These are phyloP conservation scores for Karalla daura DNA, from an alignment of 2,797 vertebrate species.

Conservation along the genomic window DNA sequence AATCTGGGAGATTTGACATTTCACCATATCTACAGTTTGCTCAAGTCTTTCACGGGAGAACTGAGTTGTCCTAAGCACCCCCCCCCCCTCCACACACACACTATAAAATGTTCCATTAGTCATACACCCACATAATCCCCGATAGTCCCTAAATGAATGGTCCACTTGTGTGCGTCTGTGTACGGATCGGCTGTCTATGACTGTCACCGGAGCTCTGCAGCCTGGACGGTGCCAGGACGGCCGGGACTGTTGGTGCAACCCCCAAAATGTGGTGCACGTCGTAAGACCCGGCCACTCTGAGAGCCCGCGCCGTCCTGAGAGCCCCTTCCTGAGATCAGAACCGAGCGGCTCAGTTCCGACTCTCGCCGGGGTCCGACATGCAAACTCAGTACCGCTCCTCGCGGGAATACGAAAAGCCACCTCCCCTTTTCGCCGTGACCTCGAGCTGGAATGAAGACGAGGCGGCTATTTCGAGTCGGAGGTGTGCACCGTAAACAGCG, in stretches of 20 bases:
- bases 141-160: not conserved
- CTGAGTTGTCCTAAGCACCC: conserved; percentile 20
- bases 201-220: too few species aligned
- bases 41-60: conserved; percentile 15
- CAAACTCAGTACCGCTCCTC: not conserved
- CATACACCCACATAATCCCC: conserved; percentile 8
- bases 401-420: too few species aligned
- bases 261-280: too few species aligned
- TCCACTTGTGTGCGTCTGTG: not conserved
- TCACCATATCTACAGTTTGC: not conserved
- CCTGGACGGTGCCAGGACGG: too few species aligned
- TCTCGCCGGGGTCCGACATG: not conserved
- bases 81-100: too few species aligned
- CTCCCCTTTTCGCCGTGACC: not conserved
- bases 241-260: too few species aligned
- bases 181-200: not conserved
- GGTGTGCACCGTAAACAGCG: not conserved
- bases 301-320: too few species aligned
- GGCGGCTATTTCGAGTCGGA: not conserved
- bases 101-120: conserved; percentile 23
- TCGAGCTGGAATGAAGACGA: conserved; percentile 17
- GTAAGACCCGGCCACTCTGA: not conserved
- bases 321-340: not conserved
- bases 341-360: not conserved
- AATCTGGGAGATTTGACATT: conserved; percentile 17